phyloP scores from a whole-genome alignment of 2,797 vertebrate species.

The Halcyon badia region DNA sequence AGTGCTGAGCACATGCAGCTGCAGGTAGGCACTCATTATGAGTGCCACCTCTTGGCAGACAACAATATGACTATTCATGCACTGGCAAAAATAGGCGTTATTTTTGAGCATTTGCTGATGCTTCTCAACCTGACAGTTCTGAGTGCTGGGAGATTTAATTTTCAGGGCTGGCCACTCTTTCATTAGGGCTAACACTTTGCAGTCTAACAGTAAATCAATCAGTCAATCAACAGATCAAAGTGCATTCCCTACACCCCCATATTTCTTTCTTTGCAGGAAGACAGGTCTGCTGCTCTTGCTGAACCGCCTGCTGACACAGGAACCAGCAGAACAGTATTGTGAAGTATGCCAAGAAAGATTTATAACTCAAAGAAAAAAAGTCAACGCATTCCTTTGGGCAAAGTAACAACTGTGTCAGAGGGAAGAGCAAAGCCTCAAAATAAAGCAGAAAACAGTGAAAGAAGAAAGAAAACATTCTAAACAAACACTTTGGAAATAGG shows the following conservation, averaged over 20 bases:
- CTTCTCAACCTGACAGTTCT: neutral
- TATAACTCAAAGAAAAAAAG: neutral
- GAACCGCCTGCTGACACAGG: neutral
- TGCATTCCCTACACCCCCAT: accelerated
- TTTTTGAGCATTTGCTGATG: neutral
- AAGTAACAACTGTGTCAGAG: neutral
- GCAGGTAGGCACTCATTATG: neutral
- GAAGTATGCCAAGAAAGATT: neutral
- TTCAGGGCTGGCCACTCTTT: neutral
- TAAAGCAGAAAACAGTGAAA: neutral
- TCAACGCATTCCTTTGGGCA: neutral
- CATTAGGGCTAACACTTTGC: neutral
- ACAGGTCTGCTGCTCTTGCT: neutral
- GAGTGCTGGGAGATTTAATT: neutral
- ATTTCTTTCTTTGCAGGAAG: neutral
- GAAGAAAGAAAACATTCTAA: neutral
- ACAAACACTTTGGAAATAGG: neutral
- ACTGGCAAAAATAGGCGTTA: neutral
- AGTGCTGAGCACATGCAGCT: neutral
- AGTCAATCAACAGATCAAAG: constrained; percentile 9
- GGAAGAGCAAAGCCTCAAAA: neutral
- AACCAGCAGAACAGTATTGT: neutral
- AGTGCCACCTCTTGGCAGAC: constrained; percentile 5
- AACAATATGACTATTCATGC: neutral
- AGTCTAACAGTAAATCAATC: neutral